Evolutionary conservation across 2,113 vertebrate genomes (phyloP).

Genomic region (Mus spicilegus): DNA sequence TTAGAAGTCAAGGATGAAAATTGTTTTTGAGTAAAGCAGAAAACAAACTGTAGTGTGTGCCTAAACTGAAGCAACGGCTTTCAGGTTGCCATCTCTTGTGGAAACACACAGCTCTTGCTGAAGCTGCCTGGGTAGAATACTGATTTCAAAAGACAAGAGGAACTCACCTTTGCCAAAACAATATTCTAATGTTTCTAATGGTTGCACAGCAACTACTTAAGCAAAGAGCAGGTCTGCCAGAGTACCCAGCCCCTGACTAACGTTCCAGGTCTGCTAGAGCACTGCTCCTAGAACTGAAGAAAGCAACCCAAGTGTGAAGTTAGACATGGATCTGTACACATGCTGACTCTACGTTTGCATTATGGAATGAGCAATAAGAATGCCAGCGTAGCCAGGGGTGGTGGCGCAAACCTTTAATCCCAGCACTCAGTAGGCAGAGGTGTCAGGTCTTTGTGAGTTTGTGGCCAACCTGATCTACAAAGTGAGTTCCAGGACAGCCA

Average conservation of each 20-base stretch:
- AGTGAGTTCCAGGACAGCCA: neutral
- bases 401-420: no score
- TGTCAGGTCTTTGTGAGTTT: neutral
- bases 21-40: neutral
- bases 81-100: neutral
- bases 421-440: neutral
- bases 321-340: neutral
- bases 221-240: neutral
- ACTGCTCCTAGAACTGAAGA: neutral
- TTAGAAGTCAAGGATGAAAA: neutral
- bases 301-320: neutral
- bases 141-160: neutral
- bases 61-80: neutral
- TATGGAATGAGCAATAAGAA: neutral
- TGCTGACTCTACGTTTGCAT: neutral
- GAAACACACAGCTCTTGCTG: neutral
- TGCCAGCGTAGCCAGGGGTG: neutral
- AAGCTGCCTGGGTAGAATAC: neutral
- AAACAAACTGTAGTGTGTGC: neutral
- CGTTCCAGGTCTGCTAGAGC: neutral
- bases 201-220: neutral
- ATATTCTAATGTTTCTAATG: neutral
- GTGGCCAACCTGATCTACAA: neutral
- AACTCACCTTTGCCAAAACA: neutral
- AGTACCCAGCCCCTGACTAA: neutral